Base-by-base conservation (phyloP, 2,888 invertebrate species). In the Clistopyga incitator region DNA sequence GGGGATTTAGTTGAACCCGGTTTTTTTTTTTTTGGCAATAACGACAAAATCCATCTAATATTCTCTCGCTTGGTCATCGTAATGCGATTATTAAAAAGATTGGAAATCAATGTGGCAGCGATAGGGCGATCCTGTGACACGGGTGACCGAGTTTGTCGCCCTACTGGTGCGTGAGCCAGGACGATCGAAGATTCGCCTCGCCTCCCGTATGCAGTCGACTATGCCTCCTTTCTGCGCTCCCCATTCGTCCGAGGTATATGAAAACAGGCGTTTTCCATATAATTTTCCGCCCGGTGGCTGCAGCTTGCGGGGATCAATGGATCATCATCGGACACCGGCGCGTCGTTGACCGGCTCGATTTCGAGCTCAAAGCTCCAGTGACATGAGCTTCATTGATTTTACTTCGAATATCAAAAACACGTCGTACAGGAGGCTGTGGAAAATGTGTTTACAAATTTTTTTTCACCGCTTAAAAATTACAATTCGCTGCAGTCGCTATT, bases 261-360 rank as follows among this genome's bases (percentile, higher is more conserved):
- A 81, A 68, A 88, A 77, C 75, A 80, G 59, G 50, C 47, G 84
- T 75, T 86, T 88, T 87, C 85, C 87, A 85, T 85, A 87, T 88
- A 88, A 89, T 89, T 89, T 89, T 89, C 88, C 88, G 88, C 86
- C 86, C 88, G 87, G 81, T 86, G 86, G 61, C 80, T 84, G 83
- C 81, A 85, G 85, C 85, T 87, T 84, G 87, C 78, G 78, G 72
- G 84, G 81, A 83, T 83, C 75, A 78, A 83, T 81, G 81, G 81
- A 85, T 83, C 78, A 78, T 29, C 50, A 56, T 29, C 52, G 64
- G 65, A 52, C 70, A 68, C 76, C 75, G 13, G 50, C 29, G 47
- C 77, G 71, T 52, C 61, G 72, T 68, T 77, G 67, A 77, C 77
- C 61, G 65, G 74, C 70, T 75, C 67, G 64, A 42, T 61, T 59